Conservation (phyloP, 2,113 vertebrate species). For the Macrotis lagotis region DNA sequence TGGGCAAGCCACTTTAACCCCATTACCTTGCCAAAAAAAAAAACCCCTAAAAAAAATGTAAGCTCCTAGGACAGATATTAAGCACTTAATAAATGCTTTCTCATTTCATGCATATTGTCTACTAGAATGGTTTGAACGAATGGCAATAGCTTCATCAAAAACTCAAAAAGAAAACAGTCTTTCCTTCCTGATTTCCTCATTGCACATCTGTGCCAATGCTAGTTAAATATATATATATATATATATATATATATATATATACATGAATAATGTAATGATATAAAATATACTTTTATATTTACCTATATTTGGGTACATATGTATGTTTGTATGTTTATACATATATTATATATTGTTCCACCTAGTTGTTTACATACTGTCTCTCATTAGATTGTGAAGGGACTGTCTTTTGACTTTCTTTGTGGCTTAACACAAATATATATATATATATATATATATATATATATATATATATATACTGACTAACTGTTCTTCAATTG, state of each 20-base stretch:
- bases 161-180: constrained; percentile 3
- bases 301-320: too few species aligned
- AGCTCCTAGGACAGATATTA: background rate
- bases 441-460: background rate
- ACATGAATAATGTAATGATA: background rate
- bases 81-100: background rate
- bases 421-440: background rate
- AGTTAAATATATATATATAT: background rate
- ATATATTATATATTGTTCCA: background rate
- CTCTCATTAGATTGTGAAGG: background rate
- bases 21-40: too few species aligned
- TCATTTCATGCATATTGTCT: background rate
- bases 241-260: background rate
- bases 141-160: background rate
- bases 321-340: too few species aligned
- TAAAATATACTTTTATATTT: background rate
- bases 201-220: background rate
- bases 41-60: too few species aligned
- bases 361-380: background rate
- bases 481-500: background rate
- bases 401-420: background rate
- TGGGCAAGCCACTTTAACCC: too few species aligned
- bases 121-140: background rate
- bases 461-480: background rate
- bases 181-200: constrained; percentile 12